Evolutionary conservation across 2,113 vertebrate genomes (phyloP).

Genomic region (human (Homo sapiens)): GRCh38 chr3:137627501-137628000

Average conservation of each 20-base stretch:
- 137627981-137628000: background rate
- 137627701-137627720: background rate
- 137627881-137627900: background rate
- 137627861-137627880: background rate
- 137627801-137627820: background rate
- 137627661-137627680: background rate
- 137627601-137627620: background rate
- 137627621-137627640: background rate
- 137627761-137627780: slow-evolving; percentile 3
- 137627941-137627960: background rate
- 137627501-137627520: background rate
- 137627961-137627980: background rate
- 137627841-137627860: background rate
- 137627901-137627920: background rate
- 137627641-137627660: background rate
- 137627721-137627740: background rate
- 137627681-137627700: background rate
- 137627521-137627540: background rate
- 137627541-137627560: background rate
- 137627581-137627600: background rate
- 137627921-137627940: background rate
- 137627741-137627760: background rate
- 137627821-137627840: background rate
- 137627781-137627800: background rate
- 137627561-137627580: background rate